Percentiles rank a stretch among this genome's conserved stretches.
Evolutionary conservation across 2,888 invertebrate genomes (phyloP).

Genomic region (Phyto melanocephala): DNA sequence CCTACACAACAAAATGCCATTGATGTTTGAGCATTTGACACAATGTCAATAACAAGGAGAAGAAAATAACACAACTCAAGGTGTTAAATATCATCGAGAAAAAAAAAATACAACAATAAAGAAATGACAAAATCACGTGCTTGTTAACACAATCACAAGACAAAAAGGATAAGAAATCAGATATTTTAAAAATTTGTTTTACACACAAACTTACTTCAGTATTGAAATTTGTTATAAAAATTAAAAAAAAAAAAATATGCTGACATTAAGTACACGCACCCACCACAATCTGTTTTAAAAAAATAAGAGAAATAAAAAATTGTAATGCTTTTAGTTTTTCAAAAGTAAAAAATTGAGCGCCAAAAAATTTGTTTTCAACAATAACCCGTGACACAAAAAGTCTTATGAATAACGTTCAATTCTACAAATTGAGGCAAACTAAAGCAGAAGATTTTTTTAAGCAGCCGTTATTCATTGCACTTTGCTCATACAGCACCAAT

Average conservation of each 20-base stretch:
- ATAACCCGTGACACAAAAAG: slow-evolving; percentile 50
- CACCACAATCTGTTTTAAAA: slow-evolving; percentile 53
- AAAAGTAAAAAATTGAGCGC: slow-evolving; percentile 37
- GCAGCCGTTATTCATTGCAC: slow-evolving; percentile 44
- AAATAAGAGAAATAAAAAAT: neutral
- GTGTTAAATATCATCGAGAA: slow-evolving; percentile 51
- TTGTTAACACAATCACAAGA: slow-evolving; percentile 33
- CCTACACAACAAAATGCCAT: slow-evolving; percentile 35
- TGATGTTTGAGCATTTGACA: neutral
- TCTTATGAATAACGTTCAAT: neutral
- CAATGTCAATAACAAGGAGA: slow-evolving; percentile 3
- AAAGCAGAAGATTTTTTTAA: neutral
- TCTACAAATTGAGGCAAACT: neutral
- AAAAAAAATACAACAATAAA: neutral
- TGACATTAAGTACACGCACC: slow-evolving; percentile 16
- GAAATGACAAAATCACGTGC: slow-evolving; percentile 57
- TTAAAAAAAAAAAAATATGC: slow-evolving; percentile 1
- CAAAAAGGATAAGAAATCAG: slow-evolving; percentile 58
- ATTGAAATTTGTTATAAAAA: neutral
- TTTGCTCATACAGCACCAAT: slow-evolving; percentile 1
- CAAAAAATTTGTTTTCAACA: slow-evolving; percentile 31
- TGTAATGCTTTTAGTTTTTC: neutral
- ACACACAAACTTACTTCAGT: neutral
- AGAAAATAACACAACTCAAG: slow-evolving; percentile 24
- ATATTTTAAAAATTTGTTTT: slow-evolving; percentile 29